Percentiles rank a stretch among this genome's conserved stretches.
Evolutionary conservation across 2,113 vertebrate genomes (phyloP).

Genomic region (Opisthocomus hoazin): DNA sequence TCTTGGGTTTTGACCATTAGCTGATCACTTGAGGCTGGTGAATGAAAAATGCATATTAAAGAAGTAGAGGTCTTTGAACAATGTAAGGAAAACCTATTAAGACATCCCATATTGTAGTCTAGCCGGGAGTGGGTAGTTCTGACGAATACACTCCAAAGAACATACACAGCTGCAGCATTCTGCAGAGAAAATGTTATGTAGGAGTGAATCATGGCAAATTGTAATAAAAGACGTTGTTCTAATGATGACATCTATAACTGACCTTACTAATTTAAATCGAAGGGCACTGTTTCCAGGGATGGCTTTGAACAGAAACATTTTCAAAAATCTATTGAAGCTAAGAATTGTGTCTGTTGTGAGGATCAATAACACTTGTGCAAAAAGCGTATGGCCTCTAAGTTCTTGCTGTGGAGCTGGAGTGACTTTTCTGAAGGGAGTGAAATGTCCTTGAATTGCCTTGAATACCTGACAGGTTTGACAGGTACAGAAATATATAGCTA

Average conservation of each 20-base stretch:
- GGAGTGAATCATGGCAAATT: background rate
- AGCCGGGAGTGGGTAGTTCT: background rate
- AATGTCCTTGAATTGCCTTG: slow-evolving; percentile 1
- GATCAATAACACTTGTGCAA: background rate
- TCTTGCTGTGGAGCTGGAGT: background rate
- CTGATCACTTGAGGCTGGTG: background rate
- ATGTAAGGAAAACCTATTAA: background rate
- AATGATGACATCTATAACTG: background rate
- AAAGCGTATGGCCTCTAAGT: background rate
- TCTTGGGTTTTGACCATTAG: background rate
- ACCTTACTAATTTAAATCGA: background rate
- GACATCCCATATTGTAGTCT: background rate
- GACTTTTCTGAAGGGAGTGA: background rate
- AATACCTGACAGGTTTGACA: background rate
- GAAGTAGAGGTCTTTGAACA: background rate
- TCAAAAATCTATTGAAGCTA: background rate
- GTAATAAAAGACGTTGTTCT: background rate
- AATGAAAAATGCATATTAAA: background rate
- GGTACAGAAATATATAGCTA: background rate
- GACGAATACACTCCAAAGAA: background rate
- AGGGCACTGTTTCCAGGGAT: background rate
- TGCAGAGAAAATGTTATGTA: background rate
- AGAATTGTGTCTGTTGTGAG: background rate
- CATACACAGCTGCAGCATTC: background rate
- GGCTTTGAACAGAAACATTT: background rate